phyloP scores from a whole-genome alignment of 2,888 invertebrate species.

The Patella pellucida region DNA sequence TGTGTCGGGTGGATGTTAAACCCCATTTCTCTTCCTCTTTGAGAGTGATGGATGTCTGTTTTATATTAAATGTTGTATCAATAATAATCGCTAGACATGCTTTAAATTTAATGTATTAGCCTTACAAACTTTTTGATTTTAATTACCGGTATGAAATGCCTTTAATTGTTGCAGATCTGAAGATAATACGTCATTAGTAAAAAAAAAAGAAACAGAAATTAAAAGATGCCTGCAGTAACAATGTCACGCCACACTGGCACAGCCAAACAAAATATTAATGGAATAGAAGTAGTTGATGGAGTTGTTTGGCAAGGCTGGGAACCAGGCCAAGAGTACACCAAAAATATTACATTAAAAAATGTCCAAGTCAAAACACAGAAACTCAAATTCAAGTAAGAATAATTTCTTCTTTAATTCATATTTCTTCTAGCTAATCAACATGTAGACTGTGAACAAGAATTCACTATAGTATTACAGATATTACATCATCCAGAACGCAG shows the following conservation, averaged over 20 bases:
- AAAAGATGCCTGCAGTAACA: slow-evolving; percentile 27
- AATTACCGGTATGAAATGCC: background rate
- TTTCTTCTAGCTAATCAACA: background rate
- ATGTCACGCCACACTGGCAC: slow-evolving; percentile 13
- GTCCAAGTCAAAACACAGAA: slow-evolving; percentile 67
- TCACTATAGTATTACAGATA: no score
- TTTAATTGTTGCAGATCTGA: background rate
- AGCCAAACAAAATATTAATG: slow-evolving; percentile 45
- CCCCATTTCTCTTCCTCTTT: no score
- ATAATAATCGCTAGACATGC: background rate
- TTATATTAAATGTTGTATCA: background rate
- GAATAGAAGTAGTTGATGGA: slow-evolving; percentile 64
- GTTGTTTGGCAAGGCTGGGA: slow-evolving; percentile 69
- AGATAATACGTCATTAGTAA: background rate
- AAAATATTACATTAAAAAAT: slow-evolving; percentile 68
- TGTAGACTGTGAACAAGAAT: background rate
- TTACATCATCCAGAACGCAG: no score
- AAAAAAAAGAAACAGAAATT: background rate
- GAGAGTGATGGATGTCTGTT: no score
- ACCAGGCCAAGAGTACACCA: slow-evolving; percentile 69
- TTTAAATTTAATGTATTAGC: background rate
- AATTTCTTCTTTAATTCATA: background rate
- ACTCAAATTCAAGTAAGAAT: slow-evolving; percentile 67
- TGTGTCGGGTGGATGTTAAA: no score
- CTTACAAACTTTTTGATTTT: background rate